These are phyloP conservation scores for Rhopalosiphum nymphaeae DNA, from an alignment of 2,888 invertebrate genomes.

Conservation along the genomic window DNA sequence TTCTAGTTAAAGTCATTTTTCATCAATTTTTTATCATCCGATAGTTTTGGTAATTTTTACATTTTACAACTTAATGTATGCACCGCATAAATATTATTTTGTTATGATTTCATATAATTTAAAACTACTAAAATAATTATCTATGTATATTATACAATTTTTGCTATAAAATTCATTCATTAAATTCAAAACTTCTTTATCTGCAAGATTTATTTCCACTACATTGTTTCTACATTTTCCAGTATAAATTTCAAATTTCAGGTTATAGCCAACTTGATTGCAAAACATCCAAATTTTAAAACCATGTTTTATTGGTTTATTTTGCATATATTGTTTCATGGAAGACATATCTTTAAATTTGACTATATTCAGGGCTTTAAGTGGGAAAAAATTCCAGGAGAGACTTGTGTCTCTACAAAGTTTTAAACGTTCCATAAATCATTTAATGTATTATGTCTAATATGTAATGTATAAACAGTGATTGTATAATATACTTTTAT, in stretches of 20 bases:
- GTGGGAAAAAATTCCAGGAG: too few species aligned
- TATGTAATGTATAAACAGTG: too few species aligned
- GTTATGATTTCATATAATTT: not conserved
- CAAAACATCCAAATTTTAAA: slow-evolving; percentile 22
- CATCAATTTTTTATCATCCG: not conserved
- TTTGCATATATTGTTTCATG: not conserved
- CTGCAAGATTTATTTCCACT: not conserved
- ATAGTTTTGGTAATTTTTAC: slow-evolving; percentile 2
- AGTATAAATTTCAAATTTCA: slow-evolving; percentile 27
- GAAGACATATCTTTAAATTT: not conserved
- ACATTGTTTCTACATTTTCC: not conserved
- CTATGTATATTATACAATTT: not conserved
- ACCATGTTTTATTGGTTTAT: slow-evolving; percentile 13
- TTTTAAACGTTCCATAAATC: too few species aligned
- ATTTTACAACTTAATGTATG: not conserved
- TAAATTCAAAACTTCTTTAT: not conserved
- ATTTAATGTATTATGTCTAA: too few species aligned
- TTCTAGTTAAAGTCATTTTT: not conserved
- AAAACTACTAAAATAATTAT: not conserved
- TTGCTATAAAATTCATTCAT: not conserved
- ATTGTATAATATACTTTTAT: too few species aligned
- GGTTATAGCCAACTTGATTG: not conserved
- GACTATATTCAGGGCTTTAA: not conserved
- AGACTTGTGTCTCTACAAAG: too few species aligned
- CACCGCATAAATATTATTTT: not conserved